phyloP scores from a whole-genome alignment of 2,888 invertebrate species.

The Unio pictorum region DNA sequence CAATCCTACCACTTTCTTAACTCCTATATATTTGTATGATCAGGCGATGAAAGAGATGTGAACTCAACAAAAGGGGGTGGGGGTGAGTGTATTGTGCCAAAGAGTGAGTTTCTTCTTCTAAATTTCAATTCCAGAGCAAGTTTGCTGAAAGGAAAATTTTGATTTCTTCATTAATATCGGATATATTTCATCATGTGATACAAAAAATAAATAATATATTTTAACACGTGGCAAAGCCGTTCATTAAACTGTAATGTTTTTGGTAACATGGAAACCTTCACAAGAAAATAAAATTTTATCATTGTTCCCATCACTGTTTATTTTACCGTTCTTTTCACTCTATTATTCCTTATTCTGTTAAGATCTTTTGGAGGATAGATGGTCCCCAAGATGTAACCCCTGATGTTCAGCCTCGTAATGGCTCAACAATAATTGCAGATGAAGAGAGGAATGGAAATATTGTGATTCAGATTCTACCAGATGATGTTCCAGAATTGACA shows the following conservation, averaged over 20 bases:
- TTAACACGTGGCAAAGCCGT: background rate
- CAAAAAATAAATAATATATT: background rate
- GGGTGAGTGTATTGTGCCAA: too few species aligned
- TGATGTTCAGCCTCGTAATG: constrained; percentile 59
- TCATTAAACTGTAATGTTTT: too few species aligned
- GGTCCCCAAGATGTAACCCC: constrained; percentile 34
- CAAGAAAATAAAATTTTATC: background rate
- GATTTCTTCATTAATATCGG: background rate
- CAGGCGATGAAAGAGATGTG: too few species aligned
- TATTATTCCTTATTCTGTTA: constrained; percentile 2
- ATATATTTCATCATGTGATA: background rate
- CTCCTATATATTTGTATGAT: too few species aligned
- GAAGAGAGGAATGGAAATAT: constrained; percentile 51
- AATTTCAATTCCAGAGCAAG: too few species aligned
- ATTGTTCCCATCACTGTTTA: too few species aligned
- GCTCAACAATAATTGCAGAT: constrained; percentile 48
- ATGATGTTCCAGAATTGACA: constrained; percentile 62
- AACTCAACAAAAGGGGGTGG: too few species aligned
- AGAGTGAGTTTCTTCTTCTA: too few species aligned
- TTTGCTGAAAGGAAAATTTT: too few species aligned
- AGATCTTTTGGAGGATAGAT: constrained; percentile 63
- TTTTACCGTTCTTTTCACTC: background rate
- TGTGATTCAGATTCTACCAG: constrained; percentile 59
- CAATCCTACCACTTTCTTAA: too few species aligned
- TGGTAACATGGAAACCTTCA: background rate